These are phyloP conservation scores for Chaenocephalus aceratus DNA, from an alignment of 2,113 vertebrate genomes.

Conservation along the genomic window DNA sequence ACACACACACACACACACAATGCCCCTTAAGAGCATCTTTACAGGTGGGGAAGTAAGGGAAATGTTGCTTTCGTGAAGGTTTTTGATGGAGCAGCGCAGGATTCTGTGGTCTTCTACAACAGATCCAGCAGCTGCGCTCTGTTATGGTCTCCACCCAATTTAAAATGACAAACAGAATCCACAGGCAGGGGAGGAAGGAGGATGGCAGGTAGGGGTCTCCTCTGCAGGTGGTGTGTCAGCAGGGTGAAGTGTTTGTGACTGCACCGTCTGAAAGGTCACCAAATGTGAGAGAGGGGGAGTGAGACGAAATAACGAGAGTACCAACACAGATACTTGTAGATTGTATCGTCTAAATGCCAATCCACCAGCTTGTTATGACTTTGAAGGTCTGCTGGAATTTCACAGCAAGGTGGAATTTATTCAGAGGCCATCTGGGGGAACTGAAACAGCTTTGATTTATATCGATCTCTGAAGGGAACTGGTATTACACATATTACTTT, in stretches of 20 bases:
- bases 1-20: slow-evolving; percentile 19
- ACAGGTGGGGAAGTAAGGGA: slow-evolving; percentile 14
- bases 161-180: slow-evolving; percentile 73
- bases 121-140: slow-evolving; percentile 69
- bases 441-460: neutral
- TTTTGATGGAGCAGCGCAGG: slow-evolving; percentile 58
- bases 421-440: neutral
- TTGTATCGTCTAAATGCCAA: neutral
- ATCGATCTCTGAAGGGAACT: neutral
- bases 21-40: slow-evolving; percentile 43
- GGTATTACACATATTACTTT: neutral
- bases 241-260: neutral
- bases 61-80: slow-evolving; percentile 38
- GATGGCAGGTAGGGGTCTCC: slow-evolving; percentile 40
- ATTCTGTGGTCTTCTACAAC: slow-evolving; percentile 46
- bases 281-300: neutral
- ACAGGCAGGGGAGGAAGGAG: slow-evolving; percentile 40
- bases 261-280: slow-evolving; percentile 4
- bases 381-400: slow-evolving; percentile 35
- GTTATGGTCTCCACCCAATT: slow-evolving; percentile 68
- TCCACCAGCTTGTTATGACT: slow-evolving; percentile 18
- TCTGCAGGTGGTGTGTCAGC: slow-evolving; percentile 43
- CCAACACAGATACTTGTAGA: neutral
- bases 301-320: neutral
- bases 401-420: neutral